Conservation (phyloP, 2,797 vertebrate species). For the Fistularia commersonii region DNA sequence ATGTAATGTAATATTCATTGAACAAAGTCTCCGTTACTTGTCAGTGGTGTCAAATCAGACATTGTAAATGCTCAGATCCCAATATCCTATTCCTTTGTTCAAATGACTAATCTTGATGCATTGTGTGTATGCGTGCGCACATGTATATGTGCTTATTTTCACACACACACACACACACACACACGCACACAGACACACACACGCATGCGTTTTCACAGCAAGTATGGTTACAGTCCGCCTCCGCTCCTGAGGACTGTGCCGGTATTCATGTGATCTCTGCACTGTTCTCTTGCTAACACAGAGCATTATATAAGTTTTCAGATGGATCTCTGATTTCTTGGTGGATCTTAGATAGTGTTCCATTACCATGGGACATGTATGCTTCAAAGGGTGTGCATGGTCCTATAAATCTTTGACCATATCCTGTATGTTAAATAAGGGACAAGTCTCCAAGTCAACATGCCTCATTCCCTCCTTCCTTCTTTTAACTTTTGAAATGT, state of each 20-base stretch:
- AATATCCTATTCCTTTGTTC: conserved; percentile 42
- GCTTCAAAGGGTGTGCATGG: background rate
- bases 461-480: conserved; percentile 6
- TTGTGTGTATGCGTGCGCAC: conserved; percentile 13
- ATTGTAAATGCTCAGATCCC: conserved; percentile 35
- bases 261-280: conserved; percentile 44
- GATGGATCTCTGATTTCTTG: conserved; percentile 33
- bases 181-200: conserved; percentile 10
- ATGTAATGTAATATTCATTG: too few species aligned
- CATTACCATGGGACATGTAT: conserved; percentile 63
- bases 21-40: too few species aligned
- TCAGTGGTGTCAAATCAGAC: conserved; percentile 14
- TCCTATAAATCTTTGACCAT: too few species aligned
- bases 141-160: too few species aligned
- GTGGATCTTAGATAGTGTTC: conserved; percentile 29
- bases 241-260: conserved; percentile 52
- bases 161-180: too few species aligned
- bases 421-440: conserved; percentile 15
- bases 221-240: conserved; percentile 61
- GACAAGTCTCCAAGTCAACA: background rate
- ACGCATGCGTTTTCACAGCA: conserved; percentile 26
- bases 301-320: conserved; percentile 63
- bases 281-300: conserved; percentile 35
- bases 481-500: conserved; percentile 21
- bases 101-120: conserved; percentile 35